phyloP scores from a whole-genome alignment of 1,140 invertebrate genomes.

The Brachionus sp. region DNA sequence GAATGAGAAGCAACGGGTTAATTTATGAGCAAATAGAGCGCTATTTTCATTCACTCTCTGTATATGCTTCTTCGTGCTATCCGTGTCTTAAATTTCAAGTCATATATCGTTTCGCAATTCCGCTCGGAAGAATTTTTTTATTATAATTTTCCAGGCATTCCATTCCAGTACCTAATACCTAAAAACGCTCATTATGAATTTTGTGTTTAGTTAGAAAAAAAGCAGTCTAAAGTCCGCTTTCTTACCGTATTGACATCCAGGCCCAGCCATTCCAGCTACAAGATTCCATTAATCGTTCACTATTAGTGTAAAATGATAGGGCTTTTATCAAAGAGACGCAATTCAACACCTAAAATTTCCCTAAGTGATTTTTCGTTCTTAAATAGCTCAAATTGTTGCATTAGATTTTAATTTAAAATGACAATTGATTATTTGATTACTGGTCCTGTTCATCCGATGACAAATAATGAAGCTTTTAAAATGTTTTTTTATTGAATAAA shows the following conservation, averaged over 20 bases:
- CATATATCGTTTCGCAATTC: constrained; percentile 3
- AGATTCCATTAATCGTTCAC: not conserved
- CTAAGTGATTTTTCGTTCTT: not conserved
- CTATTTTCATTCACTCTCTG: not conserved
- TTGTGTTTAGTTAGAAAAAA: not conserved
- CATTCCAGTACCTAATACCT: not conserved
- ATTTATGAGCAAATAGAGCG: constrained; percentile 23
- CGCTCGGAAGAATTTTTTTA: constrained; percentile 23
- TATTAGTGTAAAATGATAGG: not conserved
- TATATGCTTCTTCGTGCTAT: not conserved
- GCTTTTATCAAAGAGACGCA: not conserved
- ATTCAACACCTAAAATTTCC: not conserved
- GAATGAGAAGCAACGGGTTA: constrained; percentile 4
- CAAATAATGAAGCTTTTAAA: not conserved
- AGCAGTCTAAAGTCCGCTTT: not conserved
- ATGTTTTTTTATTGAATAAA: not conserved
- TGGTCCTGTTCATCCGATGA: not conserved
- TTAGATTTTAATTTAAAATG: not conserved
- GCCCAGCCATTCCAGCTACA: not conserved
- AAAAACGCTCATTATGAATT: not conserved
- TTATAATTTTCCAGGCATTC: constrained; percentile 1
- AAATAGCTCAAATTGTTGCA: too few species aligned
- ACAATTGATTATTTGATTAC: not conserved
- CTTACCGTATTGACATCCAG: not conserved
- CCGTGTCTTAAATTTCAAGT: constrained; percentile 14